These are phyloP conservation scores for Listronotus oregonensis DNA, from an alignment of 1,140 invertebrate species.

Conservation along the genomic window DNA sequence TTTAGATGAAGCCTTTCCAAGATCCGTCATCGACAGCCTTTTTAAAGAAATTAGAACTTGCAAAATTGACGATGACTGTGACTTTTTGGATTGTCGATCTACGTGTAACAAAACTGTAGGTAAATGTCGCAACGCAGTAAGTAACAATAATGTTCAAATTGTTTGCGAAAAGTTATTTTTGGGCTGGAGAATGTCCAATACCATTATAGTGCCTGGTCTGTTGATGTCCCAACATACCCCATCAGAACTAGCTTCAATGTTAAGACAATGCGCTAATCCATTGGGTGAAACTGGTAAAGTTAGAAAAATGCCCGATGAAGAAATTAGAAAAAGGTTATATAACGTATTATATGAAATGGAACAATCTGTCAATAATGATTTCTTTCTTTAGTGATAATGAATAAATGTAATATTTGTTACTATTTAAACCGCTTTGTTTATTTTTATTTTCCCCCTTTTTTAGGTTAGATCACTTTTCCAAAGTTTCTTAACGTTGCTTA, in stretches of 20 bases:
- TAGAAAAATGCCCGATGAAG: slow-evolving; percentile 54
- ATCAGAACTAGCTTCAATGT: slow-evolving; percentile 58
- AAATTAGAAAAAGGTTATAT: slow-evolving; percentile 58
- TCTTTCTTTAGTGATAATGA: slow-evolving; percentile 40
- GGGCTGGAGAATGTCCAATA: slow-evolving; percentile 65
- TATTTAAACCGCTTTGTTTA: no score
- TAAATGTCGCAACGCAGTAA: slow-evolving; percentile 60
- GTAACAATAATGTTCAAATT: slow-evolving; percentile 69
- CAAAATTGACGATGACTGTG: slow-evolving; percentile 64
- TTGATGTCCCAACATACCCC: slow-evolving; percentile 64
- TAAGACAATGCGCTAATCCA: slow-evolving; percentile 65
- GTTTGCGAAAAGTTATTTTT: slow-evolving; percentile 69
- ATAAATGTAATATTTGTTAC: no score
- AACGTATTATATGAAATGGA: slow-evolving; percentile 60
- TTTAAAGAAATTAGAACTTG: slow-evolving; percentile 58
- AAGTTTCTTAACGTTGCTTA: no score
- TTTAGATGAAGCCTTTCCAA: slow-evolving; percentile 62
- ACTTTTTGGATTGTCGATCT: slow-evolving; percentile 69
- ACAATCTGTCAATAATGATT: slow-evolving; percentile 50
- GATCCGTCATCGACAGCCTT: slow-evolving; percentile 56
- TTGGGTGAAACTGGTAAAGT: slow-evolving; percentile 54
- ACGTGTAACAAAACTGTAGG: slow-evolving; percentile 59
- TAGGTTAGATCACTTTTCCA: no score
- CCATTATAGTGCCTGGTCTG: slow-evolving; percentile 64
- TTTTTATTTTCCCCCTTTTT: no score